These are phyloP conservation scores for Rhabdophis nuchalis DNA, from an alignment of 2,797 vertebrate species.

Conservation along the genomic window DNA sequence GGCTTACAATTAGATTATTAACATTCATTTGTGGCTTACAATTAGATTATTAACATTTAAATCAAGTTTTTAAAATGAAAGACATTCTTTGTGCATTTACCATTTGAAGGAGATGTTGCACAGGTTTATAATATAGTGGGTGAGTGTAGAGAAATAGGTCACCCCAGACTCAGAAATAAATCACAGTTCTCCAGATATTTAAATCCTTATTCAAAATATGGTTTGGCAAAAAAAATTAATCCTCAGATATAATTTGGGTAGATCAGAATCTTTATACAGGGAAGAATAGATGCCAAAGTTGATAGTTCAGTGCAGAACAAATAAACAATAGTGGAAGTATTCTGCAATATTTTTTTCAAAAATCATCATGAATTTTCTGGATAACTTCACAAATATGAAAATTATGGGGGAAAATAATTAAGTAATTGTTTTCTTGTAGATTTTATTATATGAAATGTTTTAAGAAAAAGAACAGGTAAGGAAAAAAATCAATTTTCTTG, in stretches of 20 bases:
- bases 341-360: not conserved
- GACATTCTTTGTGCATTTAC: not conserved
- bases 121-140: not conserved
- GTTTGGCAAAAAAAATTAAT: not conserved
- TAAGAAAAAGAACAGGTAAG: fast-evolving
- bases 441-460: fast-evolving
- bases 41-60: not conserved
- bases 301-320: not conserved
- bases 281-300: not conserved
- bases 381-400: not conserved
- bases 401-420: not conserved
- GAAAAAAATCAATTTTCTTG: not conserved
- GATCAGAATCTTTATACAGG: not conserved
- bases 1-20: not conserved
- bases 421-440: not conserved
- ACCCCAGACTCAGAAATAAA: not conserved
- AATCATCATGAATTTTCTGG: not conserved
- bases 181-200: not conserved
- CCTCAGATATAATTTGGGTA: not conserved
- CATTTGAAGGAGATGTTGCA: not conserved
- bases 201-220: not conserved
- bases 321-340: not conserved
- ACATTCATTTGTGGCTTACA: not conserved
- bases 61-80: not conserved
- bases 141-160: not conserved